Conservation (phyloP, 2,113 vertebrate species). For the Podarcis raffonei region DNA sequence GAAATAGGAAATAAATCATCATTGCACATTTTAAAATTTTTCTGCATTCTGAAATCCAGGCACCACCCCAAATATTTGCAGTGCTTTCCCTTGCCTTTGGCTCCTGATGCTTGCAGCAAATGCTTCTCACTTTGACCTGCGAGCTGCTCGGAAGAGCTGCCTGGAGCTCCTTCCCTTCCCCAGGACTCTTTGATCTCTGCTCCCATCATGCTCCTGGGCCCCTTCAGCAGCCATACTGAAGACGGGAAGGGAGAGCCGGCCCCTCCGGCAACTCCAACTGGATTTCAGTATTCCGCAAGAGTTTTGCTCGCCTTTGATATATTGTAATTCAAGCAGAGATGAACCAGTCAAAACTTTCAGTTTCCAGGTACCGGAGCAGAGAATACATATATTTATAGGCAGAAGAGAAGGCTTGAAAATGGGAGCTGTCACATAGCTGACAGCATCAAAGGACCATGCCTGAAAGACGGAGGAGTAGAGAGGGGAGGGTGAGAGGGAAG, state of each 20-base stretch:
- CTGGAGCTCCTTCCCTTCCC: not conserved
- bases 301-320: conserved; percentile 16
- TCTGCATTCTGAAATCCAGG: not conserved
- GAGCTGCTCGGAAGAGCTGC: not conserved
- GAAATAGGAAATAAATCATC: not conserved
- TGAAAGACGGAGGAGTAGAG: not conserved
- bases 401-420: not conserved
- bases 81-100: not conserved
- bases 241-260: not conserved
- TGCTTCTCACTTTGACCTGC: not conserved
- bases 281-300: not conserved
- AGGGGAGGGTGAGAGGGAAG: accelerated
- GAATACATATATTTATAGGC: not conserved
- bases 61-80: not conserved
- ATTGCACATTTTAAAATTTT: not conserved
- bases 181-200: not conserved
- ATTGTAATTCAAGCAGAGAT: not conserved
- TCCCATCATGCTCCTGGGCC: not conserved
- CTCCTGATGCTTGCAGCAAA: not conserved
- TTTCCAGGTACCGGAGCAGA: not conserved
- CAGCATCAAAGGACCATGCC: conserved; percentile 20
- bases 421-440: conserved; percentile 30
- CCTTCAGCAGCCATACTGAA: not conserved
- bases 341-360: not conserved
- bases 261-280: accelerated